Evolutionary conservation across 2,888 invertebrate species (phyloP), one percentile per base, ranked within the genome.

Genomic region (Pandemis cinnamomeana): DNA sequence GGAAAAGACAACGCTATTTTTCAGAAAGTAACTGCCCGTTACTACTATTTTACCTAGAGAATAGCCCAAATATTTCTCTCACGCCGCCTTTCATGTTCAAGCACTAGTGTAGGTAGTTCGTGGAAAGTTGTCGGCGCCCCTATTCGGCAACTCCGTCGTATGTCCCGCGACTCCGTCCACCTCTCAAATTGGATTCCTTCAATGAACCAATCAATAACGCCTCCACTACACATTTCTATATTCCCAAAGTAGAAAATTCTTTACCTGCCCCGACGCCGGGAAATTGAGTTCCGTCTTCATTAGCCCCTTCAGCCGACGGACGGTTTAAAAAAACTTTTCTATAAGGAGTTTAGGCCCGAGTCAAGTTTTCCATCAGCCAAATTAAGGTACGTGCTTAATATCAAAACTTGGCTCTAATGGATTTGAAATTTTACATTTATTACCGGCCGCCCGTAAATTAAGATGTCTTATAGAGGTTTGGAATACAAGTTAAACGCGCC

Each of bases 281-380:
- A 90, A 91, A 92, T 91, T 86, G 88, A 89, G 90, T 91, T 89
- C 87, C 83, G 83, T 87, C 87, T 91, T 93, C 91, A 93, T 92
- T 92, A 92, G 89, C 87, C 82, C 79, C 83, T 80, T 79, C 81
- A 80, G 83, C 85, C 86, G 58, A 27, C 58, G 81, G 86, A 82
- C 84, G 86, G 84, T 86, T 87, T 83, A 80, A 85, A 86, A 85
- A 86, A 88, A 89, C 83, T 87, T 90, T 88, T 89, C 85, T 86
- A 85, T 84, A 88, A 90, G 87, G 84, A 90, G 86, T 90, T 92
- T 88, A 88, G 86, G 84, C 83, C 76, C 83, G 80, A 90, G 90
- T 87, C 87, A 89, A 91, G 90, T 90, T 92, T 90, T 86, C 91
- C 92, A 92, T 92, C 92, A 92, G 89, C 91, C 88, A 90, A 91